Conservation (phyloP, 2,113 vertebrate species). For the Pogonocichla stellata region DNA sequence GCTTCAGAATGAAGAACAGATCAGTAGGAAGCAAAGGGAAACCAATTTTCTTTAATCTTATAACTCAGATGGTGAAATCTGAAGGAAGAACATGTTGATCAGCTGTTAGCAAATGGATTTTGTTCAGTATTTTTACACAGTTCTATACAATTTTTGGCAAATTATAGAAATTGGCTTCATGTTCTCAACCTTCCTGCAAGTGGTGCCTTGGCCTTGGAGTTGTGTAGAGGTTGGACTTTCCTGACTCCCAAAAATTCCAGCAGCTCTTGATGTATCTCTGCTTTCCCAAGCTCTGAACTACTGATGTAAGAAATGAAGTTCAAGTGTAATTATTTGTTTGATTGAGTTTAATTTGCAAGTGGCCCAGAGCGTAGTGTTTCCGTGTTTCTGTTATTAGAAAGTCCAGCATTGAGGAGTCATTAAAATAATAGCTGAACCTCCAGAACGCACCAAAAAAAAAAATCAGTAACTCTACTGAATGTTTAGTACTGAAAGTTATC, state of each 20-base stretch:
- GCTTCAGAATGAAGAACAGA: not conserved
- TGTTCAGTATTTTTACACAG: accelerated
- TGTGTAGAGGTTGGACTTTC: accelerated
- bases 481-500: not conserved
- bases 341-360: not conserved
- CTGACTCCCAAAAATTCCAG: not conserved
- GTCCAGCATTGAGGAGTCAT: accelerated
- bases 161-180: not conserved
- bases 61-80: not conserved
- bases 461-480: accelerated
- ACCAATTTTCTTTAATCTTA: not conserved
- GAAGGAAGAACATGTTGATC: not conserved
- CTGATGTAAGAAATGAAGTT: not conserved
- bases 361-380: accelerated
- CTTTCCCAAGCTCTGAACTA: not conserved
- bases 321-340: not conserved
- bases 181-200: not conserved
- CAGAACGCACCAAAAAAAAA: not conserved
- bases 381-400: not conserved
- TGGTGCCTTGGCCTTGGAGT: not conserved
- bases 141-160: not conserved
- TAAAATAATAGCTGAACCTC: not conserved
- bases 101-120: not conserved
- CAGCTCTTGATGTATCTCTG: not conserved
- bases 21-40: not conserved